These are phyloP conservation scores for Ips nitidus DNA, from an alignment of 1,140 invertebrate genomes.

Conservation along the genomic window DNA sequence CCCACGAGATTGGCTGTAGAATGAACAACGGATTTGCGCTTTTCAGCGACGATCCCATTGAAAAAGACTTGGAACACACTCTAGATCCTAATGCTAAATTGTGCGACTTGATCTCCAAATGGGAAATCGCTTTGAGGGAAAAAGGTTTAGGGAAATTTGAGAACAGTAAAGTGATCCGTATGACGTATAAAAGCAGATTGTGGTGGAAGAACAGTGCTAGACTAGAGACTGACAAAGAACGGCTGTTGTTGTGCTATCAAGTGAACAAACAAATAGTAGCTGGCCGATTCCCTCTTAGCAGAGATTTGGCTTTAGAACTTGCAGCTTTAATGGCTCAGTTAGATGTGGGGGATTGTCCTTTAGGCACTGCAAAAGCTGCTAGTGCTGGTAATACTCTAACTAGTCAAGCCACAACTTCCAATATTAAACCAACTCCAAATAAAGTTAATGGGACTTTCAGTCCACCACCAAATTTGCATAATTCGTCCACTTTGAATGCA, in stretches of 20 bases:
- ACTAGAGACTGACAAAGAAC: slow-evolving; percentile 90
- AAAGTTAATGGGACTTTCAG: slow-evolving; percentile 45
- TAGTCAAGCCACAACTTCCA: slow-evolving; percentile 39
- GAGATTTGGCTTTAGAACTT: slow-evolving; percentile 86
- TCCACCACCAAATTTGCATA: slow-evolving; percentile 44
- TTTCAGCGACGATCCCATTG: slow-evolving; percentile 92
- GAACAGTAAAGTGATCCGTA: slow-evolving; percentile 85
- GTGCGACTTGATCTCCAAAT: slow-evolving; percentile 95
- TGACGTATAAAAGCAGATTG: slow-evolving; percentile 90
- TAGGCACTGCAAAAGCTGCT: slow-evolving; percentile 52
- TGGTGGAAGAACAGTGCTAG: slow-evolving; percentile 84
- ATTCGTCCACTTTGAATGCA: slow-evolving; percentile 49
- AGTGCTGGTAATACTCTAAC: slow-evolving; percentile 42
- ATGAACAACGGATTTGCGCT: slow-evolving; percentile 90
- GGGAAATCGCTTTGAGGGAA: slow-evolving; percentile 91
- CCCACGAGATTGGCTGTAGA: slow-evolving; percentile 86
- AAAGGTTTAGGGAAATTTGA: slow-evolving; percentile 86
- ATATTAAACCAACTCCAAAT: slow-evolving; percentile 54
- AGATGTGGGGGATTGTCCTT: slow-evolving; percentile 64
- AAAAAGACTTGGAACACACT: slow-evolving; percentile 88
- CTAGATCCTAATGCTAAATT: slow-evolving; percentile 87
- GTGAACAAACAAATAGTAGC: slow-evolving; percentile 85
- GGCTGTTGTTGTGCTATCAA: slow-evolving; percentile 87
- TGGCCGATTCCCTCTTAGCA: slow-evolving; percentile 83
- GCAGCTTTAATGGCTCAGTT: slow-evolving; percentile 90